Percentiles rank a stretch among this genome's conserved stretches.
Conservation (phyloP, 2,113 vertebrate genomes). For the Nesoenas mayeri region DNA sequence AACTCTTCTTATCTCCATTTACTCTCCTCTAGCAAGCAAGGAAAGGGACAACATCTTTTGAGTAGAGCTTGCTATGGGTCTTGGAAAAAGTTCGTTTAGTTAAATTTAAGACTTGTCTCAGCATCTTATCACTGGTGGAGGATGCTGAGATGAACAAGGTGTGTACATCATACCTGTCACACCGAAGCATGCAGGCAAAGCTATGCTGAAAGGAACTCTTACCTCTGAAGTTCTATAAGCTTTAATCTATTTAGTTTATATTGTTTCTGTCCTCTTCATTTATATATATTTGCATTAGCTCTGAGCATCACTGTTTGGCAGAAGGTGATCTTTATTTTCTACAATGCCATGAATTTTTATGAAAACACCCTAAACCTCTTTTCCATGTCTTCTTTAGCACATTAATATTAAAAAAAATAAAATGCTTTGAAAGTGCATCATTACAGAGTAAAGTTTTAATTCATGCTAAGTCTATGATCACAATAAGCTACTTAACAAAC, state of each 20-base stretch:
- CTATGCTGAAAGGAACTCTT: neutral
- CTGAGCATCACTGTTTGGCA: neutral
- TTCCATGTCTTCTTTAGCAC: neutral
- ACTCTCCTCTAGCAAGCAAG: neutral
- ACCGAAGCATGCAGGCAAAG: rapidly evolving
- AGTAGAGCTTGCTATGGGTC: neutral
- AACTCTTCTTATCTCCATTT: neutral
- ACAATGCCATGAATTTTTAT: neutral
- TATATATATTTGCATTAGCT: neutral
- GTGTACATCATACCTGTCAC: neutral
- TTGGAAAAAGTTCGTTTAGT: neutral
- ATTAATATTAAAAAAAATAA: neutral
- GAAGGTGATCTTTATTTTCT: neutral
- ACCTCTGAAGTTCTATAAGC: neutral
- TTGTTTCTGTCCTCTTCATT: neutral
- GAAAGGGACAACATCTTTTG: neutral
- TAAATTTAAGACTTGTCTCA: neutral
- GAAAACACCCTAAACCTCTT: neutral
- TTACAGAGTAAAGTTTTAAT: slow-evolving; percentile 63
- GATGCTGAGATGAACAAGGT: neutral
- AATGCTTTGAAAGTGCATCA: slow-evolving; percentile 32
- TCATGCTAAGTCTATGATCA: slow-evolving; percentile 41
- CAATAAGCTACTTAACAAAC: slow-evolving; percentile 52
- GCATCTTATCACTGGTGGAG: neutral
- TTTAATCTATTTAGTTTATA: neutral